Percentiles rank a stretch among this genome's conserved stretches.
phyloP scores from a whole-genome alignment of 2,888 invertebrate species.

The Leucozona laternaria region DNA sequence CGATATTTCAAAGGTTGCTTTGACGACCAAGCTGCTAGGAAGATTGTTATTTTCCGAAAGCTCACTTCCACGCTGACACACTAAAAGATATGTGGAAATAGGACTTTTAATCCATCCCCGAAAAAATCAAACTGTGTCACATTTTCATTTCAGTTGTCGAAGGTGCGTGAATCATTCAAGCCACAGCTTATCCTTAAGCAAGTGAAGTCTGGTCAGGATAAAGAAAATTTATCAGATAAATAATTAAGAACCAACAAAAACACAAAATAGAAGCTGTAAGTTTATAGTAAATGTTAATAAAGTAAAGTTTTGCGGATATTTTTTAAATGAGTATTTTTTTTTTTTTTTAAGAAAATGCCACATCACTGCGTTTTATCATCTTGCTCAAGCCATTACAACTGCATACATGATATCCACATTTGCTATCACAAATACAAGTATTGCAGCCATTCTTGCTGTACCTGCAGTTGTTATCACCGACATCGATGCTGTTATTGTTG shows the following conservation, averaged over 20 bases:
- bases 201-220: constrained; percentile 29
- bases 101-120: constrained; percentile 46
- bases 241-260: constrained; percentile 2
- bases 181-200: neutral
- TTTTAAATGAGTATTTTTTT: neutral
- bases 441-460: constrained; percentile 69
- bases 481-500: constrained; percentile 73
- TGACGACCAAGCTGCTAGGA: constrained; percentile 39
- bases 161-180: constrained; percentile 67
- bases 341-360: constrained; percentile 59
- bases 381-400: constrained; percentile 66
- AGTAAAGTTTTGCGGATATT: neutral
- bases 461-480: constrained; percentile 69
- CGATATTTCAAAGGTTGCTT: constrained; percentile 61
- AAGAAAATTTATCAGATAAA: neutral
- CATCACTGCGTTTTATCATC: constrained; percentile 66
- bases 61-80: constrained; percentile 50
- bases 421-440: constrained; percentile 72
- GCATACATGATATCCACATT: constrained; percentile 70
- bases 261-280: constrained; percentile 33
- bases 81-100: constrained; percentile 27
- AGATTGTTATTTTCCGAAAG: constrained; percentile 70
- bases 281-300: neutral
- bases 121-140: constrained; percentile 68
- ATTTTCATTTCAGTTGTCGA: constrained; percentile 69